Conservation (phyloP, 2,888 invertebrate genomes). For the Cartodere bifasciata region DNA sequence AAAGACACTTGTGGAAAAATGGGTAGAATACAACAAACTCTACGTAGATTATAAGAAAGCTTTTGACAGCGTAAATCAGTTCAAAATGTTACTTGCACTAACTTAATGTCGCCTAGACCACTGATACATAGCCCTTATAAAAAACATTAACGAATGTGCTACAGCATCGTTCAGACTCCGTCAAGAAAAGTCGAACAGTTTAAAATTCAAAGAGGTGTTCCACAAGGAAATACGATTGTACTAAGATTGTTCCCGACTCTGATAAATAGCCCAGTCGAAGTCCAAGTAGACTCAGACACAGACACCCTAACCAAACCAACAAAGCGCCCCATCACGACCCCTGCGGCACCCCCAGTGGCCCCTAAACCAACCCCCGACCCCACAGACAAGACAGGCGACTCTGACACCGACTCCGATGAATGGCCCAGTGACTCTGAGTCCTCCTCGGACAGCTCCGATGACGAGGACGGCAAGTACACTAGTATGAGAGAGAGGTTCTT, state of each 20-base stretch:
- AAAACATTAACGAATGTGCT: too few species aligned
- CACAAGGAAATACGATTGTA: too few species aligned
- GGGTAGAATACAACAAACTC: too few species aligned
- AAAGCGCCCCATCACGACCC: constrained; percentile 27
- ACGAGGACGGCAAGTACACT: constrained; percentile 66
- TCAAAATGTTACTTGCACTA: neutral
- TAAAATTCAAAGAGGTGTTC: too few species aligned
- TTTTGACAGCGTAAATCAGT: neutral
- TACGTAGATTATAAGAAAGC: neutral
- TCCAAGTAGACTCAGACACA: constrained; percentile 48
- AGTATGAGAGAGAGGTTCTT: constrained; percentile 58
- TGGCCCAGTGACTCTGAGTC: constrained; percentile 82
- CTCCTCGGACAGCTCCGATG: constrained; percentile 67
- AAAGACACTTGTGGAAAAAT: too few species aligned
- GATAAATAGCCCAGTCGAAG: too few species aligned
- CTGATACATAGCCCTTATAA: neutral
- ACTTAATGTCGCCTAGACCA: neutral
- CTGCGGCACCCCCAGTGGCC: constrained; percentile 28
- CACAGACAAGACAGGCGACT: constrained; percentile 66
- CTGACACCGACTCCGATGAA: constrained; percentile 71
- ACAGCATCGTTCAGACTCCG: too few species aligned
- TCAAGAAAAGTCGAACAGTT: too few species aligned
- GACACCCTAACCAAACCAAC: constrained; percentile 32
- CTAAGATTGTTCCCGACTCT: too few species aligned
- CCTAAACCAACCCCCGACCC: too few species aligned